phyloP scores from a whole-genome alignment of 2,113 vertebrate genomes.

The Bombycilla garrulus region DNA sequence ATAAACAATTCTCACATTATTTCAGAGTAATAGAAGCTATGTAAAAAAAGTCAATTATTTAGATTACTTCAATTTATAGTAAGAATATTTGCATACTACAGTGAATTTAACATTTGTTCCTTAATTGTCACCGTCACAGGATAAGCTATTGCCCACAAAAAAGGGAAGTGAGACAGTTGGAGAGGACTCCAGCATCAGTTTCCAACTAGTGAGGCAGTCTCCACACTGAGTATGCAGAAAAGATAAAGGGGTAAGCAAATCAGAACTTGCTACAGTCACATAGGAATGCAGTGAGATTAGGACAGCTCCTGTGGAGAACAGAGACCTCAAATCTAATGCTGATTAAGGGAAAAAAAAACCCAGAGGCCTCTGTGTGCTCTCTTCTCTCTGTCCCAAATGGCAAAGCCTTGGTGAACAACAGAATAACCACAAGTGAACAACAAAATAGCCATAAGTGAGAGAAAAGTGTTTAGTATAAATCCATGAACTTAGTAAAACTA shows the following conservation, averaged over 20 bases:
- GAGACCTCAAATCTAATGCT: not conserved
- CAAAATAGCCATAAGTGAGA: not conserved
- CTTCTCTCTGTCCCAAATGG: not conserved
- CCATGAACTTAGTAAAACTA: not conserved
- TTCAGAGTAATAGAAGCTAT: not conserved
- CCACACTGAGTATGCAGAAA: fast-evolving
- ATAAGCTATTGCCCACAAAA: not conserved
- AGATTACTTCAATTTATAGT: not conserved
- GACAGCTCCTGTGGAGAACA: not conserved
- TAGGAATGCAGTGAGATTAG: not conserved
- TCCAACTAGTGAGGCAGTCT: not conserved
- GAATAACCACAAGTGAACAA: not conserved
- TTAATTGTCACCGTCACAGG: not conserved
- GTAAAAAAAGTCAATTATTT: not conserved
- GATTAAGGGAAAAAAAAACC: not conserved
- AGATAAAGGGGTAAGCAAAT: not conserved
- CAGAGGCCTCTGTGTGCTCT: not conserved
- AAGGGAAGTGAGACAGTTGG: not conserved
- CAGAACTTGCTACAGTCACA: not conserved
- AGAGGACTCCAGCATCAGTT: not conserved
- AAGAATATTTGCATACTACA: not conserved
- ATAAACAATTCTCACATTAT: not conserved
- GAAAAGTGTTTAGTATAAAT: not conserved
- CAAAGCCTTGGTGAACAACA: not conserved
- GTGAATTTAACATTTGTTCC: not conserved